Evolutionary conservation across 1,140 invertebrate species (phyloP).

Genomic region (Theocolax elegans): DNA sequence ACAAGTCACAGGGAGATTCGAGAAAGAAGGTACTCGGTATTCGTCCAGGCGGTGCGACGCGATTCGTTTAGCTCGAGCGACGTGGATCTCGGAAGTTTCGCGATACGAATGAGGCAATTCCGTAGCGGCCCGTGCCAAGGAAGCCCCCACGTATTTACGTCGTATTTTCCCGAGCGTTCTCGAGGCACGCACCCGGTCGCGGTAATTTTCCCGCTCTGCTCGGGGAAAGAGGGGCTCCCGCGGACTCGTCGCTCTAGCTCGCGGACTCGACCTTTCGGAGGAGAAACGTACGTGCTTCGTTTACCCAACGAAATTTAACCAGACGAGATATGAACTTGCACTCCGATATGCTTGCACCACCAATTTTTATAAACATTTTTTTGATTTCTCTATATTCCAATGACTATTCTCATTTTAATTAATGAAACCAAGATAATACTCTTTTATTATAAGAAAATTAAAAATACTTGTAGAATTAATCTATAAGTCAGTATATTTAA

Average conservation of each 20-base stretch:
- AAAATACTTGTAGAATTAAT: no score
- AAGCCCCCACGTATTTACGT: conserved; percentile 41
- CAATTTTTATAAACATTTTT: no score
- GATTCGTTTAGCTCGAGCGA: conserved; percentile 45
- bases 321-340: background rate
- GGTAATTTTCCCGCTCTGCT: conserved; percentile 10
- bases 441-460: no score
- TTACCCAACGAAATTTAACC: background rate
- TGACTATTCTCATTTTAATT: no score
- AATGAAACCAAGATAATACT: no score
- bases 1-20: no score
- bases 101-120: conserved; percentile 53
- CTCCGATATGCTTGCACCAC: background rate
- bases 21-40: no score
- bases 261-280: background rate
- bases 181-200: background rate
- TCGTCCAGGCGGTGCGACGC: conserved; percentile 41
- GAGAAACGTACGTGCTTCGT: background rate
- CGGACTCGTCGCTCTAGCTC: background rate
- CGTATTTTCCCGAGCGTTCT: conserved; percentile 31
- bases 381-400: no score
- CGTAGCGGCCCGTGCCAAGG: conserved; percentile 27
- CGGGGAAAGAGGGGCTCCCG: background rate
- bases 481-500: no score
- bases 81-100: conserved; percentile 41